Evolutionary conservation across 2,797 vertebrate genomes (phyloP), one percentile per base, ranked within the genome.

Genomic region (Sus cebifrons): DNA sequence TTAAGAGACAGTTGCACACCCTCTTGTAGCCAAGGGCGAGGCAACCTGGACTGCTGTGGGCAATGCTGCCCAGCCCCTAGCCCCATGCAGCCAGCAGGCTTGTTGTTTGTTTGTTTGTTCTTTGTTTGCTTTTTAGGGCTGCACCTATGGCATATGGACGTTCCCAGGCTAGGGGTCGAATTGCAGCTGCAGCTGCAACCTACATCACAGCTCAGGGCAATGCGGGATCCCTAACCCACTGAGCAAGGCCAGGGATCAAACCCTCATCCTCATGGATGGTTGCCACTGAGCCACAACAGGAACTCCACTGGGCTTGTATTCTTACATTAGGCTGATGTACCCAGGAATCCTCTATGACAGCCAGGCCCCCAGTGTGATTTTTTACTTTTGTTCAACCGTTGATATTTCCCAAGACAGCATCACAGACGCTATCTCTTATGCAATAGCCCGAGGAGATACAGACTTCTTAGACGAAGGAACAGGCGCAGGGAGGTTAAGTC

Each of bases 401-500:
- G 70, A 8, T 44, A 79, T 71, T 94, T 92, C 70, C 78, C 5
- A 86, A 21, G 70, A 67, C 16, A 32, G 44, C 1, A 0, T 49
- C 40, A 78, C 1, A 16, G 4, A 20, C n/a, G 86, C 83, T 44
- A 8, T 32, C 44, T 58, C 71, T 82, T 64, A 32, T 20, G 16
- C n/a, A 73, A 56, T 3, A 70, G 64, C 70, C 23, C 2, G 25
- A 1, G 20, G 71, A 83, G 29, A n/a, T 18, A 71, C 5, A 6
- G 23, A n/a, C 49, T 32, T 92, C 44, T 27, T 2, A 70, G 58
- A 56, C 16, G 58, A 91, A 67, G 32, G 32, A 40, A 60, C 40
- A 54, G 21, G 20, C n/a, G 11, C 49, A 75, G 94, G 90, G 92
- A 96, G 21, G 87, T 79, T 54, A 68, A 89, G 90, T 8, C 54